Base-by-base conservation (phyloP, 2,113 vertebrate genomes). In the Sclerurus mexicanus region DNA sequence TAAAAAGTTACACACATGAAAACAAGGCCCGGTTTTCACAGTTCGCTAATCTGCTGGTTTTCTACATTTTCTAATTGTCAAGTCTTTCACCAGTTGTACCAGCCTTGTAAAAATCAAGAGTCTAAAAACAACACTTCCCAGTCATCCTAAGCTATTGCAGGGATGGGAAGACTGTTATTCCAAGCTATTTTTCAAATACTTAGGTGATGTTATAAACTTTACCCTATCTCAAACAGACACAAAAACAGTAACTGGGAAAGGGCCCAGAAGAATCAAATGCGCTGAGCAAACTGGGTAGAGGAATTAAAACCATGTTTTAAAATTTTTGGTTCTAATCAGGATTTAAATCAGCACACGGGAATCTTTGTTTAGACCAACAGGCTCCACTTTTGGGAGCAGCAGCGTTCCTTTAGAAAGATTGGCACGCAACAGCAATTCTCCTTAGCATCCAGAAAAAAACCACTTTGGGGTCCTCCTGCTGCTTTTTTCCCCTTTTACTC, bases 401-500 rank as follows among this genome's bases (percentile, higher is more conserved):
- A 39, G 22, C 2, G 39, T 1, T 80, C 46, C 46, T 56, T 39
- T 46, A 2, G 2, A 42, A 33, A 82, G 44, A 7, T 42, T 50
- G 40, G 1, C 71, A 79, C 30, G 13, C 21, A 21, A 5, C 30
- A 66, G 46, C 53, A 62, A 53, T 23, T 69, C 63, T 68, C 58
- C 44, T 53, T 10, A 69, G 39, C n/a, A 40, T 25, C 24, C 64
- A 56, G 16, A 10, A 68, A 78, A 42, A 40, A 20, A 63, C 55
- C 37, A 59, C 14, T 30, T 9, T 44, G 11, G 31, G 16, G 25
- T 91, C 24, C 35, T 75, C 66, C 71, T 35, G 28, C 25, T 53
- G n/a, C 0, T 0, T n/a, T 68, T n/a, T 15, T 2, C 3, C 18
- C 49, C 12, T 30, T 83, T 81, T 46, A 24, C 20, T 47, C 44